Evolutionary conservation across 2,888 invertebrate genomes (phyloP), one percentile per base, ranked within the genome.

Genomic region (Ennomos quercinarius): DNA sequence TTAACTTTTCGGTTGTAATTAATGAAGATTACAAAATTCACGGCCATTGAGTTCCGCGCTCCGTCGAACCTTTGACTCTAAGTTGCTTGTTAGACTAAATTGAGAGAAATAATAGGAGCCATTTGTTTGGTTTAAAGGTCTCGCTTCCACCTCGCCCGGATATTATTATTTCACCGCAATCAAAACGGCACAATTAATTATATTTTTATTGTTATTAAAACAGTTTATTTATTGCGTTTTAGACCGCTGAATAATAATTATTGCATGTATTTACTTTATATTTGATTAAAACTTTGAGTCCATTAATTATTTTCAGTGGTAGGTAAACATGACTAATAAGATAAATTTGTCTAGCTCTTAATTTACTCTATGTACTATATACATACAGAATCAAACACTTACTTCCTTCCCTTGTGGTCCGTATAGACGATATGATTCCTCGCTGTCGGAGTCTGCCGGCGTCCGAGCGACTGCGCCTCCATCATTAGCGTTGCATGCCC

Each of bases 11-110:
- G 79, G 81, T 81, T 81, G 78, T 89, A 91, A 91, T 91, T 91
- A 91, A 91, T 91, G 89, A 87, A 91, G 90, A 91, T 92, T 89
- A 91, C 87, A 86, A 89, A 90, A 91, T 91, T 91, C 89, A 88
- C 89, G 89, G 89, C 84, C 91, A 91, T 90, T 91, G 90, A 89
- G 86, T 84, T 83, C 82, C 85, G 74, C 88, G 89, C 87, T 84
- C 81, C 86, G 85, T 83, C 84, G 86, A 90, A 89, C 89, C 91
- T 89, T 90, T 86, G 88, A 87, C 87, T 87, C 78, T 84, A 85
- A 90, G 80, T 88, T 84, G 86, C 89, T 90, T 90, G 90, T 91
- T 88, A 84, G 84, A 87, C 87, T 86, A 89, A 92, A 91, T 91
- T 89, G 89, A 89, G 91, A 91, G 91, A 89, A 90, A 90, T 91